Percentiles rank a stretch among this genome's conserved stretches.
These are phyloP conservation scores for Parascotia fuliginaria DNA, from an alignment of 2,888 invertebrate genomes.

Conservation along the genomic window DNA sequence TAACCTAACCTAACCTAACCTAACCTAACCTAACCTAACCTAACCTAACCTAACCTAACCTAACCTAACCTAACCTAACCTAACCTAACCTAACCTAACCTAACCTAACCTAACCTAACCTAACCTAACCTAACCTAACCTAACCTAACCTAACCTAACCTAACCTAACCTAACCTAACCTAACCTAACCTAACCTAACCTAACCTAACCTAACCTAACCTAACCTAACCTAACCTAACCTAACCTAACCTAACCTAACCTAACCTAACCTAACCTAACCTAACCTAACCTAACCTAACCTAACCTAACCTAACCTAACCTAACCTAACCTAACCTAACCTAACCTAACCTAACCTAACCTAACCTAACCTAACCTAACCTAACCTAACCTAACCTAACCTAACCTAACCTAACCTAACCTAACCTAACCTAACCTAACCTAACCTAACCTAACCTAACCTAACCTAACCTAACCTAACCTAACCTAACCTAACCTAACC, in stretches of 20 bases:
- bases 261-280: conserved; percentile 25
- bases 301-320: conserved; percentile 25
- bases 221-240: conserved; percentile 35
- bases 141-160: conserved; percentile 26
- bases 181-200: conserved; percentile 39
- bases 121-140: conserved; percentile 23
- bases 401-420: conserved; percentile 4
- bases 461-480: conserved; percentile 21
- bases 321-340: conserved; percentile 35
- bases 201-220: conserved; percentile 36
- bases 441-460: conserved; percentile 28
- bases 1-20: conserved; percentile 28
- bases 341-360: conserved; percentile 33
- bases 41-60: conserved; percentile 19
- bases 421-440: conserved; percentile 12
- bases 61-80: conserved; percentile 27
- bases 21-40: conserved; percentile 28
- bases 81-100: conserved; percentile 25
- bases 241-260: conserved; percentile 25
- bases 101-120: conserved; percentile 22
- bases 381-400: conserved; percentile 19
- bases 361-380: conserved; percentile 27
- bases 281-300: conserved; percentile 29
- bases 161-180: conserved; percentile 35
- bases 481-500: conserved; percentile 3